Evolutionary conservation across 2,797 vertebrate genomes (phyloP), one percentile per base, ranked within the genome.

Genomic region (Diplodus sargus): DNA sequence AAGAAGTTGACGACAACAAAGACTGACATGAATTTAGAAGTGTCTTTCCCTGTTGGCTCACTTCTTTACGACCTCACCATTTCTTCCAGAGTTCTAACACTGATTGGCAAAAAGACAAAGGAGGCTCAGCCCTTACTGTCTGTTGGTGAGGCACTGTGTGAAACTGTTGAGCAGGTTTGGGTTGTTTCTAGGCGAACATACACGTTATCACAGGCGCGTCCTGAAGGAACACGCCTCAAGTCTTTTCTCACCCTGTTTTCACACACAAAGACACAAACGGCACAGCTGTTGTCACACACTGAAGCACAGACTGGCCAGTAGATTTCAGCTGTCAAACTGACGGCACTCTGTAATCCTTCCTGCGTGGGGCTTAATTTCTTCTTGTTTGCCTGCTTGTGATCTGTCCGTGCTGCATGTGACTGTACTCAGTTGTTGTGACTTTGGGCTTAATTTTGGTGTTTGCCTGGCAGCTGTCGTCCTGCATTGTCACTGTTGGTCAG

Each of bases 161-260:
- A 91, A 87, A 91, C 90, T 82, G 84, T 54, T 54, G 4, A 92
- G 84, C 93, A 87, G 91, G 94, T 93, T 90, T 89, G 89, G 88
- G 81, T 87, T 90, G 92, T 92, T 93, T 82, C 10, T 39, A 16
- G 45, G 22, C 30, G 79, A 65, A 69, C 8, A 16, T 14, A 18
- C 56, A 54, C 64, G 74, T 82, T 53, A 28, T 67, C 60, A 75
- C 67, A 82, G 68, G 64, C 23, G 34, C 16, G 8, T 48, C 76
- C 14, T 71, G 52, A 74, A 57, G 45, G 85, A 47, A 83, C 87
- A 88, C 87, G 76, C 88, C 85, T 79, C 13, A 18, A 60, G 43
- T 22, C 52, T 59, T 49, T 67, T 48, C 28, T 68, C 20, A 15
- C 30, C 8, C 5, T 39, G 39, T 48, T 11, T n/a, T 1, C 64